Percentiles rank a stretch among this genome's conserved stretches.
These are phyloP conservation scores for Andrena trimmerana DNA, from an alignment of 2,888 invertebrate genomes.

Conservation along the genomic window DNA sequence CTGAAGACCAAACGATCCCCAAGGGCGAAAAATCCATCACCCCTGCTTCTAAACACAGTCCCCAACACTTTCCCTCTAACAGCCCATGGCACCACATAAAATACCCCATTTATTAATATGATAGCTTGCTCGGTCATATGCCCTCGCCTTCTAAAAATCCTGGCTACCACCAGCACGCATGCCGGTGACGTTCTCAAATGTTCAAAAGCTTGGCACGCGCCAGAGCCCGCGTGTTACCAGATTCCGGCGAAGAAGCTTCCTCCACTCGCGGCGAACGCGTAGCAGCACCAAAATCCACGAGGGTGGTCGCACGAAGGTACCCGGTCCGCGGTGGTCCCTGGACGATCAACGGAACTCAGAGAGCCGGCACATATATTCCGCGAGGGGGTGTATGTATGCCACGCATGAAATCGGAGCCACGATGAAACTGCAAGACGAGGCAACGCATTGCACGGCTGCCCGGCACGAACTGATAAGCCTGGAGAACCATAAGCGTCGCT, in stretches of 20 bases:
- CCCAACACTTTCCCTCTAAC: no score
- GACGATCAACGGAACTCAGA: slow-evolving; percentile 33
- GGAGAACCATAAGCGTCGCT: slow-evolving; percentile 46
- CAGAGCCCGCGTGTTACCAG: slow-evolving; percentile 31
- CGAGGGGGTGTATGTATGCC: slow-evolving; percentile 22
- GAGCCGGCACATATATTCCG: slow-evolving; percentile 20
- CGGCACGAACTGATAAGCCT: slow-evolving; percentile 76
- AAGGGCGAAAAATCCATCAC: not conserved
- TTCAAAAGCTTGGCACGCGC: slow-evolving; percentile 6
- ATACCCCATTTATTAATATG: not conserved
- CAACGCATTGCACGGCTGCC: slow-evolving; percentile 75
- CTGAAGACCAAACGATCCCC: not conserved
- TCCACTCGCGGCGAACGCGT: slow-evolving; percentile 12
- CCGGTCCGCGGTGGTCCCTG: slow-evolving; percentile 17
- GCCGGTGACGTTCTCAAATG: not conserved
- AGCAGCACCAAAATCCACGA: slow-evolving; percentile 18
- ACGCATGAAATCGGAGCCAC: slow-evolving; percentile 43
- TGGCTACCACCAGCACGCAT: not conserved
- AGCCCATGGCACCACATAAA: not conserved
- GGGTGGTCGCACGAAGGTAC: not conserved
- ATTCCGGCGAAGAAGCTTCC: slow-evolving; percentile 29
- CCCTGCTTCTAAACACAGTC: no score
- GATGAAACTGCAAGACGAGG: slow-evolving; percentile 58
- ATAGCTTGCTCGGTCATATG: not conserved
- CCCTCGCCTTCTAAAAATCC: not conserved